Evolutionary conservation across 1,140 invertebrate species (phyloP).

Genomic region (Aradophagus sp.): DNA sequence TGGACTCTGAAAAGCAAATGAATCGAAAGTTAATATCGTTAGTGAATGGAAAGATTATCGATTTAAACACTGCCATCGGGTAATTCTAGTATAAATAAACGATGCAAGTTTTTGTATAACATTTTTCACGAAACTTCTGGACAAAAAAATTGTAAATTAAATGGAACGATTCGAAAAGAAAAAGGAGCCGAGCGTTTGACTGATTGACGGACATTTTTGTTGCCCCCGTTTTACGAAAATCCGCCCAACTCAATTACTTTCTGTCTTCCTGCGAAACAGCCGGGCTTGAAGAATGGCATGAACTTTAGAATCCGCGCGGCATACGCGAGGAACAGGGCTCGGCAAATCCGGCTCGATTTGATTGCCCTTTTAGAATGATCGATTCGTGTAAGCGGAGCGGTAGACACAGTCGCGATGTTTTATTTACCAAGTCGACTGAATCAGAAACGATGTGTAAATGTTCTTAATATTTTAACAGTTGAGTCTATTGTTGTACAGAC

Average conservation of each 20-base stretch:
- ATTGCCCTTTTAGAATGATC: conserved; percentile 35
- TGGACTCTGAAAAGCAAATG: too few species aligned
- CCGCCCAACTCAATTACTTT: conserved; percentile 1
- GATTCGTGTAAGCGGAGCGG: conserved; percentile 12
- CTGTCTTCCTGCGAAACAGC: conserved; percentile 9
- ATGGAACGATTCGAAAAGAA: too few species aligned
- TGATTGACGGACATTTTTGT: too few species aligned
- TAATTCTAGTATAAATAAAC: too few species aligned
- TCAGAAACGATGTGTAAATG: conserved; percentile 21
- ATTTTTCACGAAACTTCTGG: too few species aligned
- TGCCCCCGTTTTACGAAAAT: not conserved
- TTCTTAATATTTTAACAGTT: conserved; percentile 21
- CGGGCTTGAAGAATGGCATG: conserved; percentile 9
- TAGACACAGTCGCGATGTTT: conserved; percentile 11
- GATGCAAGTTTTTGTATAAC: too few species aligned
- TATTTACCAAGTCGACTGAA: conserved; percentile 10
- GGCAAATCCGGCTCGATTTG: conserved; percentile 26
- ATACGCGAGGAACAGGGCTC: conserved; percentile 3
- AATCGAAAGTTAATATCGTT: too few species aligned
- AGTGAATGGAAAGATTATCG: too few species aligned
- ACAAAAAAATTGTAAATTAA: too few species aligned
- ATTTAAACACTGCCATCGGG: too few species aligned
- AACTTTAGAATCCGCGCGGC: conserved; percentile 8
- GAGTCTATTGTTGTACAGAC: too few species aligned
- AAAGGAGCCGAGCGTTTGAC: too few species aligned